These are phyloP conservation scores for Tiaroga cobitis DNA, from an alignment of 2,797 vertebrate genomes.

Conservation along the genomic window DNA sequence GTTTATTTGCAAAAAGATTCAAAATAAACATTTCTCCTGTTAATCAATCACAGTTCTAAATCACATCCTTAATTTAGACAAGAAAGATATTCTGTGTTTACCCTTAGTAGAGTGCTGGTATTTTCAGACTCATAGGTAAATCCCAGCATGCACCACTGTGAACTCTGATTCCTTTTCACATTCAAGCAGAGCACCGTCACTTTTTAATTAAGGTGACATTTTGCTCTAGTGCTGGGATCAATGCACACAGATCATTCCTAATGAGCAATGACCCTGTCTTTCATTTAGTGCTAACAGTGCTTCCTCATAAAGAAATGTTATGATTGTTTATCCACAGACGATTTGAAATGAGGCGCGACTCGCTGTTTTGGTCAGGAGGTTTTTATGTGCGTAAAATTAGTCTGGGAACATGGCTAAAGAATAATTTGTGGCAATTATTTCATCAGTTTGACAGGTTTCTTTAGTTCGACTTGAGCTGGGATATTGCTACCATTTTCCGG, in stretches of 20 bases:
- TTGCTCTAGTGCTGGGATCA: slow-evolving; percentile 70
- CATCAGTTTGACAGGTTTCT: slow-evolving; percentile 57
- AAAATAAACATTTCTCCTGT: not conserved
- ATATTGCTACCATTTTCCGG: slow-evolving; percentile 53
- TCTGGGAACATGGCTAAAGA: not conserved
- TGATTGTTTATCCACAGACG: slow-evolving; percentile 56
- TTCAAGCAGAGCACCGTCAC: slow-evolving; percentile 64
- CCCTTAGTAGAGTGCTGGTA: not conserved
- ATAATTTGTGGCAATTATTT: slow-evolving; percentile 45
- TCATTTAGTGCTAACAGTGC: slow-evolving; percentile 59
- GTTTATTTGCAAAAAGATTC: not conserved
- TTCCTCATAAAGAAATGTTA: slow-evolving; percentile 57
- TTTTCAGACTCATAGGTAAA: slow-evolving; percentile 49
- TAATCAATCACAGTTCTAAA: not conserved
- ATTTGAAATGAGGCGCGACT: slow-evolving; percentile 49
- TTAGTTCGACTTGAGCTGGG: slow-evolving; percentile 38
- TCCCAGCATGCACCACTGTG: slow-evolving; percentile 57
- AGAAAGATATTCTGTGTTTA: slow-evolving; percentile 57
- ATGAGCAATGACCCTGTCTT: slow-evolving; percentile 61
- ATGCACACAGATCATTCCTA: slow-evolving; percentile 62
- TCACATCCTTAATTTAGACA: not conserved
- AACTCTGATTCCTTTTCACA: slow-evolving; percentile 74
- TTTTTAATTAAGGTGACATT: slow-evolving; percentile 74
- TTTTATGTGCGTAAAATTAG: slow-evolving; percentile 5
- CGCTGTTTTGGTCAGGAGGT: slow-evolving; percentile 47